Evolutionary conservation across 37 sponge, comb jelly and placozoan genomes (phyloP), one percentile per base, ranked within the genome.

Genomic region (Amphimedon queenslandica): DNA sequence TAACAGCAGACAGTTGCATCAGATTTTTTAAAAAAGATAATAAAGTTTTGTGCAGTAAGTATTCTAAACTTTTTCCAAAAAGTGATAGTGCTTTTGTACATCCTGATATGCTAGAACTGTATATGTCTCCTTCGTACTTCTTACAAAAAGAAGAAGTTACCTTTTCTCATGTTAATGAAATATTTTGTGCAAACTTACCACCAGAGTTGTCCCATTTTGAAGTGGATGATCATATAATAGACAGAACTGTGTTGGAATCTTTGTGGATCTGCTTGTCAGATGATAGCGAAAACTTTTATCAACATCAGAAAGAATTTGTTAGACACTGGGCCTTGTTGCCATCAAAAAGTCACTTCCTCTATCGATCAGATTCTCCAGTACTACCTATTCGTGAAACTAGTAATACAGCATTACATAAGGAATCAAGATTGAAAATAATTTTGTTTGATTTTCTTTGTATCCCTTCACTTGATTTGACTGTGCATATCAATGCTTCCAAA

Each of bases 1-100:
- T 85, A 10, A 73, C 79, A 24, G 80, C 79, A 47, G 85, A 78
- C 58, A 40, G 51, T 3, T 37, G 29, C 4, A 24, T 85, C 24
- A 21, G 69, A 4, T 39, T 13, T 3, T 74, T 85, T 74, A 58
- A 78, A 57, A 40, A 58, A 28, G 18, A 37, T 0, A 58, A 73
- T 33, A 73, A 74, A 74, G 82, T 73, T 6, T 24, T 82, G 42
- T 58, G 33, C 21, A 73, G 74, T 55, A 28, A 66, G n/a, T 74
- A 51, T 64, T 66, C 61, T 20, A 21, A 36, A 18, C 20, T 81
- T 0, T 47, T 47, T 47, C 43, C 60, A 6, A 0, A 39, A 24
- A 64, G 42, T 64, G 37, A 4, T 8, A 11, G 28, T 6, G 40
- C 35, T 2, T 80, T 80, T 65, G 55, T 80, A 34, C 81, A 80